These are phyloP conservation scores for Clusia tigrina DNA, from an alignment of 2,888 invertebrate genomes.

Conservation along the genomic window DNA sequence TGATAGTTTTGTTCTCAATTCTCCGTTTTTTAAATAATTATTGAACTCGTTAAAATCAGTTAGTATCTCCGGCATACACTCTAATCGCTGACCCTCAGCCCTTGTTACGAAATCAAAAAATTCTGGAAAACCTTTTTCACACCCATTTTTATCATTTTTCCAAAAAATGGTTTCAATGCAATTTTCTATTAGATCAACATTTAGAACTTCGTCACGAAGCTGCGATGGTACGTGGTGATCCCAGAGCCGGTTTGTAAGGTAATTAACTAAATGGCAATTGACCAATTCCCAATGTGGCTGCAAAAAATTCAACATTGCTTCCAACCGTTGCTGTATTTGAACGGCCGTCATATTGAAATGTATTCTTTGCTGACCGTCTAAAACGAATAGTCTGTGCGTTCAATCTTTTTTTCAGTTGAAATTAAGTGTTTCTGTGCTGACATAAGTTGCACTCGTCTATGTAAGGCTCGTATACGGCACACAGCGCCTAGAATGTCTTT, in stretches of 20 bases:
- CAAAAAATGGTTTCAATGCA: slow-evolving; percentile 67
- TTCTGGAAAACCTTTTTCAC: slow-evolving; percentile 33
- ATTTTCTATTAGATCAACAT: slow-evolving; percentile 61
- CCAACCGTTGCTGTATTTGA: slow-evolving; percentile 63
- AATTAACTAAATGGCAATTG: slow-evolving; percentile 82
- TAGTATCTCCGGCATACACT: slow-evolving; percentile 39
- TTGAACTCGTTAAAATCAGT: slow-evolving; percentile 57
- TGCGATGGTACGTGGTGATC: slow-evolving; percentile 67
- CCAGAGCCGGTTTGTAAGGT: slow-evolving; percentile 75
- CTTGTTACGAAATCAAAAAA: slow-evolving; percentile 41
- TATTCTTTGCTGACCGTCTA: slow-evolving; percentile 32
- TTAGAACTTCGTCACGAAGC: slow-evolving; percentile 66
- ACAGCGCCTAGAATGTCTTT: slow-evolving; percentile 72
- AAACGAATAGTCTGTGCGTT: slow-evolving; percentile 49
- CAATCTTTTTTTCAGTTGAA: neutral
- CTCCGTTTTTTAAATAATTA: slow-evolving; percentile 51
- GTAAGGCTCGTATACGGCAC: slow-evolving; percentile 73
- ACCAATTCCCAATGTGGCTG: slow-evolving; percentile 70
- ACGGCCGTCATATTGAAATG: slow-evolving; percentile 40
- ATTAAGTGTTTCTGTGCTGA: slow-evolving; percentile 53
- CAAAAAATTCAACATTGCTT: slow-evolving; percentile 68
- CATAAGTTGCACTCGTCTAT: slow-evolving; percentile 74
- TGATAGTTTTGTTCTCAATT: slow-evolving; percentile 33
- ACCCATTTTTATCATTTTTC: slow-evolving; percentile 32
- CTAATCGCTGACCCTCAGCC: slow-evolving; percentile 41